These are phyloP conservation scores for Mirza zaza DNA, from an alignment of 2,113 vertebrate species.

Conservation along the genomic window DNA sequence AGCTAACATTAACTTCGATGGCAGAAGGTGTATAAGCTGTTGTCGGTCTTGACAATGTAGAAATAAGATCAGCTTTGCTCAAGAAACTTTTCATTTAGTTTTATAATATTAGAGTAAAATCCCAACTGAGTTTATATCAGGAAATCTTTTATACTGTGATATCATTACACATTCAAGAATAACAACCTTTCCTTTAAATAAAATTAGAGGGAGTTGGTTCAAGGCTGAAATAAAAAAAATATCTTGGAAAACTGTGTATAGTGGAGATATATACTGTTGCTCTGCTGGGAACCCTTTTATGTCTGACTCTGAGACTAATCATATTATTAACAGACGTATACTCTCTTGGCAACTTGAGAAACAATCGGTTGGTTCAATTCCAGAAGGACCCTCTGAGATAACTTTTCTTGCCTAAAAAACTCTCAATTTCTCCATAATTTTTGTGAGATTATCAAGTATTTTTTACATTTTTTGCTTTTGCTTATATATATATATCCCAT, in stretches of 20 bases:
- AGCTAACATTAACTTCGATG: conserved; percentile 15
- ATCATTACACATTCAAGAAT: conserved; percentile 57
- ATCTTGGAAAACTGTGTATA: conserved; percentile 29
- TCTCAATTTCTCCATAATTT: conserved; percentile 42
- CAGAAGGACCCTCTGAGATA: conserved; percentile 81
- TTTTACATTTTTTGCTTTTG: conserved; percentile 10
- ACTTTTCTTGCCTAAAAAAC: conserved; percentile 79
- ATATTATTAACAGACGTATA: conserved; percentile 85
- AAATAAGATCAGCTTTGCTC: conserved; percentile 53
- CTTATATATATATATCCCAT: background rate
- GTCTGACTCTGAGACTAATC: conserved; percentile 78
- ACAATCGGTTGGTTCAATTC: conserved; percentile 84
- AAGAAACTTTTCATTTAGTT: conserved; percentile 53
- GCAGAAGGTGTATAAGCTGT: conserved; percentile 26
- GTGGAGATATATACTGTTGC: conserved; percentile 31
- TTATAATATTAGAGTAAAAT: conserved; percentile 60
- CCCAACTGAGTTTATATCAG: conserved; percentile 42
- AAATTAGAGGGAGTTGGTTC: conserved; percentile 46
- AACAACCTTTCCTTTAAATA: conserved; percentile 40
- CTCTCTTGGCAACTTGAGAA: conserved; percentile 79
- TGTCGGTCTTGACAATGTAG: conserved; percentile 41
- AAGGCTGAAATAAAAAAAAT: conserved; percentile 38
- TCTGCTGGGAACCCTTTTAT: conserved; percentile 77
- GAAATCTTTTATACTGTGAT: conserved; percentile 61
- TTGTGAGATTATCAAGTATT: conserved; percentile 40